phyloP scores from a whole-genome alignment of 2,113 vertebrate species.

The Indicator maculatus region DNA sequence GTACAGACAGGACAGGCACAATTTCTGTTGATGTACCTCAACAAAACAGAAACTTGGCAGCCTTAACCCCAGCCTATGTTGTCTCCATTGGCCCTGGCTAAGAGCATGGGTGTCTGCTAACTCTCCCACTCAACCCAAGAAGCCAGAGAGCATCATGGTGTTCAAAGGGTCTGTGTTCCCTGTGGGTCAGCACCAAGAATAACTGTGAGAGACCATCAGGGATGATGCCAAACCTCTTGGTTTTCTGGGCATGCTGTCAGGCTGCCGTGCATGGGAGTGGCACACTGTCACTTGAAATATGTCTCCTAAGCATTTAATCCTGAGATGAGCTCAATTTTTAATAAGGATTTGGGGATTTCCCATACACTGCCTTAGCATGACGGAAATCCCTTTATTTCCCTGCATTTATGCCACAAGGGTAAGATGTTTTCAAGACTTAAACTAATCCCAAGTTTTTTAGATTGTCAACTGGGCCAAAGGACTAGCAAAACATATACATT shows the following conservation, averaged over 20 bases:
- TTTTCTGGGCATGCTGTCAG: neutral
- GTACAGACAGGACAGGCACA: neutral
- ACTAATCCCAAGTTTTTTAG: neutral
- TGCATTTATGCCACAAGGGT: neutral
- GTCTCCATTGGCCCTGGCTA: neutral
- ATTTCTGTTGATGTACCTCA: neutral
- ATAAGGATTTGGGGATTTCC: constrained; percentile 2
- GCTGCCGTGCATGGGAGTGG: neutral
- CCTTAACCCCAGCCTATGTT: neutral
- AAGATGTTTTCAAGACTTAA: neutral
- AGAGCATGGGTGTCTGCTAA: neutral
- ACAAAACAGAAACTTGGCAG: neutral
- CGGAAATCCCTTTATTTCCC: constrained; percentile 1
- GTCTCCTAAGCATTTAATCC: neutral
- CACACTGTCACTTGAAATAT: neutral
- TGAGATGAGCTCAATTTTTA: neutral
- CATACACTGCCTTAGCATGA: neutral
- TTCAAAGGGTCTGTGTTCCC: neutral
- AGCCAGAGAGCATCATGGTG: neutral
- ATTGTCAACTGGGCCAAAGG: neutral
- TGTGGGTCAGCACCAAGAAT: neutral
- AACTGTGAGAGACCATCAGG: neutral
- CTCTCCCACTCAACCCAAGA: neutral
- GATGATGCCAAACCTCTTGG: neutral
- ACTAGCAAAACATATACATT: neutral